Percentiles rank a stretch among this genome's conserved stretches.
Evolutionary conservation across 2,888 invertebrate species (phyloP).

Genomic region (Acheta domesticus): DNA sequence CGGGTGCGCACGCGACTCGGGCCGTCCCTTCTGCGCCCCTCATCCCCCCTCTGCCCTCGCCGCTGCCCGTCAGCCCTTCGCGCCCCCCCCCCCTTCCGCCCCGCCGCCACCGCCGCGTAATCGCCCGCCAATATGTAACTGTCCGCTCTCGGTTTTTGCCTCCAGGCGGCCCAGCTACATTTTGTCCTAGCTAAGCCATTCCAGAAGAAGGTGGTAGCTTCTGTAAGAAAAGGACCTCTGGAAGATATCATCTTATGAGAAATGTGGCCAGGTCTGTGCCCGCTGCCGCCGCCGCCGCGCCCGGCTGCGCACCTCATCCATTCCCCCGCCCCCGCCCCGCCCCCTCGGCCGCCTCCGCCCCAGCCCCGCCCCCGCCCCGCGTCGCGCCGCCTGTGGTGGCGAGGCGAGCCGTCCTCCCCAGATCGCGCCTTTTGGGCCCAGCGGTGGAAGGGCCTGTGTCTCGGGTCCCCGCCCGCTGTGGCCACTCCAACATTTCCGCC

Average conservation of each 20-base stretch:
- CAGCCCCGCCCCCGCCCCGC: neutral
- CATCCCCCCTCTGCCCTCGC: neutral
- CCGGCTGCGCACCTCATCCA: constrained; percentile 18
- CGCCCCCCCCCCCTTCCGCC: neutral
- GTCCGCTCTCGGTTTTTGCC: constrained; percentile 1
- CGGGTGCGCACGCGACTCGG: neutral
- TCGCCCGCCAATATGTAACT: neutral
- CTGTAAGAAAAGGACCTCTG: constrained; percentile 18
- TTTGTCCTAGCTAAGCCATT: constrained; percentile 18
- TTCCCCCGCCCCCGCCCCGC: neutral
- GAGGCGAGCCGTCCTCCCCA: no score
- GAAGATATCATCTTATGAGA: constrained; percentile 9
- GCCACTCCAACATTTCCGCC: no score
- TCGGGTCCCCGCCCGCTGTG: no score
- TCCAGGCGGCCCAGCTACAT: neutral
- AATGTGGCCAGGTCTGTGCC: neutral
- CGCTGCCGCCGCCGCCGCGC: neutral
- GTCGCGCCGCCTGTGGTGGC: neutral
- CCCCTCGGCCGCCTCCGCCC: neutral
- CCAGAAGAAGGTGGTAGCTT: constrained; percentile 7
- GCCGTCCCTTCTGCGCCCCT: neutral
- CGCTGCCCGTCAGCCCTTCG: neutral
- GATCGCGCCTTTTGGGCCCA: no score
- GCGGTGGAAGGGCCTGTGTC: no score
- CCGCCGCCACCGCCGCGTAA: neutral